A percentile compares a stretch with the other conserved stretches of the same genome.
These are phyloP conservation scores for Megalonaias nervosa DNA, from an alignment of 1,140 invertebrate species.

Conservation along the genomic window DNA sequence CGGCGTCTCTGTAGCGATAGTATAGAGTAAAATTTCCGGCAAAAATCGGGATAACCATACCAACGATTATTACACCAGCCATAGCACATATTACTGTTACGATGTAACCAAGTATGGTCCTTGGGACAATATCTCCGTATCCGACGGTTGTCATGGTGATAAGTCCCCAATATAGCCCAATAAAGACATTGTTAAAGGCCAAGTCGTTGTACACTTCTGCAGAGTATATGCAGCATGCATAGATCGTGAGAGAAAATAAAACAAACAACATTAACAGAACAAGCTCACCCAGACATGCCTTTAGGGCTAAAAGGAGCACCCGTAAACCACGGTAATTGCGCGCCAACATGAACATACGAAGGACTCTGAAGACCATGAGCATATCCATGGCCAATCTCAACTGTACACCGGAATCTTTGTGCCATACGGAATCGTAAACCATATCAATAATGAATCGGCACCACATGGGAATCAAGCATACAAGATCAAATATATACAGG, in stretches of 20 bases:
- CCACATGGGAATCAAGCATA: slow-evolving; percentile 26
- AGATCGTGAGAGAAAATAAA: slow-evolving; percentile 18
- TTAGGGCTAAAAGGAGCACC: slow-evolving; percentile 30
- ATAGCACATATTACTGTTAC: slow-evolving; percentile 94
- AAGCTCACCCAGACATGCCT: slow-evolving; percentile 32
- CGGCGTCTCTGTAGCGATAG: slow-evolving; percentile 31
- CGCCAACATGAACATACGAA: slow-evolving; percentile 26
- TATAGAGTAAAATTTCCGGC: slow-evolving; percentile 45
- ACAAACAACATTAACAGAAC: slow-evolving; percentile 28
- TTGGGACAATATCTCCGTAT: slow-evolving; percentile 76
- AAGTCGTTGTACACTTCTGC: slow-evolving; percentile 6
- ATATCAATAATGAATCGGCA: slow-evolving; percentile 22
- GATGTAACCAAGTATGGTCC: slow-evolving; percentile 84
- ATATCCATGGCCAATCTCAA: slow-evolving; percentile 18
- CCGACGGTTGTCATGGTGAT: slow-evolving; percentile 99
- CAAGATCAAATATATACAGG: slow-evolving; percentile 22
- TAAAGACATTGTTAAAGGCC: slow-evolving; percentile 65
- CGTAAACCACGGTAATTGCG: slow-evolving; percentile 33
- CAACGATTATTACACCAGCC: slow-evolving; percentile 94
- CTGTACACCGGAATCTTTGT: slow-evolving; percentile 1
- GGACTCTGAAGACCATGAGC: slow-evolving; percentile 23
- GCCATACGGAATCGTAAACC: slow-evolving; percentile 14
- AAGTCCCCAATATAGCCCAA: slow-evolving; percentile 96
- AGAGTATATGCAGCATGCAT: slow-evolving; percentile 22
- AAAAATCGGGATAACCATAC: slow-evolving; percentile 76